A percentile compares a stretch with the other conserved stretches of the same genome.
These are phyloP conservation scores for Pelochelys cantorii DNA, from an alignment of 2,797 vertebrate genomes.

Conservation along the genomic window DNA sequence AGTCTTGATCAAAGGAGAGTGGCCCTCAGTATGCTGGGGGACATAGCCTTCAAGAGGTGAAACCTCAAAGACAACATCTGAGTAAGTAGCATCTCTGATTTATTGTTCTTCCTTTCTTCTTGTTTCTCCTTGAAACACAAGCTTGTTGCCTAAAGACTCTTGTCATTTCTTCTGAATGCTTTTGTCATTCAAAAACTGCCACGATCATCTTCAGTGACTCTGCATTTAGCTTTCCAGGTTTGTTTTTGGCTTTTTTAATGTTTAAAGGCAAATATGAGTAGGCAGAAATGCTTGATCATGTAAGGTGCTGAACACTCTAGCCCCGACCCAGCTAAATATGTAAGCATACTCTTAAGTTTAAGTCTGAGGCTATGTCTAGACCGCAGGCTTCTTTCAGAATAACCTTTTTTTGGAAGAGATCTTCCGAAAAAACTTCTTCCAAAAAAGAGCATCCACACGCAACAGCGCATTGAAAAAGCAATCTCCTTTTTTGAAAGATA, in stretches of 20 bases:
- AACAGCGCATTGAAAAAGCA: no score
- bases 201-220: slow-evolving; percentile 54
- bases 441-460: no score
- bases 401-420: no score
- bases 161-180: slow-evolving; percentile 76
- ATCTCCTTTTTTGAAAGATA: no score
- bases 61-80: slow-evolving; percentile 60
- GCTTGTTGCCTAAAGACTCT: slow-evolving; percentile 67
- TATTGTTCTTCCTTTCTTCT: slow-evolving; percentile 75
- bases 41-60: slow-evolving; percentile 68
- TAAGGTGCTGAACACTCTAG: slow-evolving; percentile 42
- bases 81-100: slow-evolving; percentile 67
- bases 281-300: slow-evolving; percentile 26
- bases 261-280: slow-evolving; percentile 49
- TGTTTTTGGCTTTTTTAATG: slow-evolving; percentile 44
- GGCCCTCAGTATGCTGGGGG: not conserved
- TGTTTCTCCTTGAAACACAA: slow-evolving; percentile 76
- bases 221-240: slow-evolving; percentile 49
- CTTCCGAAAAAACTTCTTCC: no score
- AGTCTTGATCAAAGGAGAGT: slow-evolving; percentile 46
- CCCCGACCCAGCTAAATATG: slow-evolving; percentile 35
- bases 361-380: no score
- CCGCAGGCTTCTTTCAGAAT: no score
- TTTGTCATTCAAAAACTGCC: slow-evolving; percentile 73
- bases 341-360: slow-evolving; percentile 37